Evolutionary conservation across 2,888 invertebrate species (phyloP).

Genomic region (Resseliella maxima): DNA sequence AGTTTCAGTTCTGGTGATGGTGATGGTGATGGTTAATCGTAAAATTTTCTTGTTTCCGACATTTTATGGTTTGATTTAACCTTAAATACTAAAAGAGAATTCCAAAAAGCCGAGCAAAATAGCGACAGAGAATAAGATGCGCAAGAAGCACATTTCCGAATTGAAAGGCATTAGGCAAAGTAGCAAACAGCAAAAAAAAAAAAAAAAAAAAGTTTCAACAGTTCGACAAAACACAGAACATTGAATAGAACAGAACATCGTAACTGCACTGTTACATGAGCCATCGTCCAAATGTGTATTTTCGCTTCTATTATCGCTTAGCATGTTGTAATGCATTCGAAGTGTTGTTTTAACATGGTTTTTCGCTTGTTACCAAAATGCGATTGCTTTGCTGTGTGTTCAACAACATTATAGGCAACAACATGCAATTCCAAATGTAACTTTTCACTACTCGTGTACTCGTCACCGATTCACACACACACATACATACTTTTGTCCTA

Average conservation of each 20-base stretch:
- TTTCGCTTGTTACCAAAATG: neutral
- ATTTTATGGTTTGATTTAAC: constrained; percentile 38
- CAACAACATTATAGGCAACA: constrained; percentile 33
- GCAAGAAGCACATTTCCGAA: constrained; percentile 30
- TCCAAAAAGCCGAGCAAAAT: neutral
- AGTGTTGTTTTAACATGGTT: constrained; percentile 48
- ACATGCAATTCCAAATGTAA: constrained; percentile 5
- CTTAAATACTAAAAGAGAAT: neutral
- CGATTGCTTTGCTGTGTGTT: neutral
- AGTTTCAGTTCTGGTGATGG: constrained; percentile 17
- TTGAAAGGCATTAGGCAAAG: neutral
- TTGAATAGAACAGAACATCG: too few species aligned
- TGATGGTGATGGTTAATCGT: constrained; percentile 32
- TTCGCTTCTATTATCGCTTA: constrained; percentile 53
- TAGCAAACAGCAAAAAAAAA: neutral
- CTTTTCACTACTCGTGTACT: neutral
- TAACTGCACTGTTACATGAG: neutral
- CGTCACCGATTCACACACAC: neutral
- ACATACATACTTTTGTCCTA: neutral
- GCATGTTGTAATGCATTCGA: constrained; percentile 44
- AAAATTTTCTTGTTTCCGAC: constrained; percentile 53
- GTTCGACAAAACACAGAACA: neutral
- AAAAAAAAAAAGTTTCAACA: neutral
- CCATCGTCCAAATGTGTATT: constrained; percentile 30
- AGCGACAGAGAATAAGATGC: neutral